Conservation (phyloP, 2,797 vertebrate species). For the Clamator glandarius region DNA sequence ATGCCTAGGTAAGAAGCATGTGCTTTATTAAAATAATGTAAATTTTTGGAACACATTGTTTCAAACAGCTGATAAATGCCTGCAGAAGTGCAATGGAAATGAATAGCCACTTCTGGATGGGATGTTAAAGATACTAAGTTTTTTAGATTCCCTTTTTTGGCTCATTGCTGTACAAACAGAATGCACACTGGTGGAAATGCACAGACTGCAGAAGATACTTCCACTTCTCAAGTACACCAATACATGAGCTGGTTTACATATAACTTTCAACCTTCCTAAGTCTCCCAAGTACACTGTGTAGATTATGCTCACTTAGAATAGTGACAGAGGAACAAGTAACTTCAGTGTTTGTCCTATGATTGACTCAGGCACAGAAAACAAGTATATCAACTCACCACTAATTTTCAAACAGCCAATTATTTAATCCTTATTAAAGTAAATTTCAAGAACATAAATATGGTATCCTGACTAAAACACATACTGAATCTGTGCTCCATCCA, state of each 20-base stretch:
- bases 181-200: neutral
- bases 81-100: neutral
- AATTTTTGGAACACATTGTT: neutral
- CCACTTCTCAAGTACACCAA: neutral
- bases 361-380: neutral
- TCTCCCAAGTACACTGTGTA: neutral
- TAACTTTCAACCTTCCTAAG: neutral
- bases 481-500: neutral
- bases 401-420: neutral
- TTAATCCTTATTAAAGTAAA: neutral
- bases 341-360: neutral
- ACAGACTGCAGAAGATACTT: neutral
- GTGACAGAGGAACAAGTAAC: neutral
- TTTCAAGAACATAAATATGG: neutral
- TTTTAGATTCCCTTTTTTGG: neutral
- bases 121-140: neutral
- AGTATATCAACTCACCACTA: neutral
- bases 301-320: neutral
- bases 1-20: neutral
- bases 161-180: neutral
- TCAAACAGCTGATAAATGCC: neutral
- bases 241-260: neutral
- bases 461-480: neutral
- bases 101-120: neutral
- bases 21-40: neutral